Base-by-base conservation (phyloP, 2,888 invertebrate genomes). In the Pomacea canaliculata region DNA sequence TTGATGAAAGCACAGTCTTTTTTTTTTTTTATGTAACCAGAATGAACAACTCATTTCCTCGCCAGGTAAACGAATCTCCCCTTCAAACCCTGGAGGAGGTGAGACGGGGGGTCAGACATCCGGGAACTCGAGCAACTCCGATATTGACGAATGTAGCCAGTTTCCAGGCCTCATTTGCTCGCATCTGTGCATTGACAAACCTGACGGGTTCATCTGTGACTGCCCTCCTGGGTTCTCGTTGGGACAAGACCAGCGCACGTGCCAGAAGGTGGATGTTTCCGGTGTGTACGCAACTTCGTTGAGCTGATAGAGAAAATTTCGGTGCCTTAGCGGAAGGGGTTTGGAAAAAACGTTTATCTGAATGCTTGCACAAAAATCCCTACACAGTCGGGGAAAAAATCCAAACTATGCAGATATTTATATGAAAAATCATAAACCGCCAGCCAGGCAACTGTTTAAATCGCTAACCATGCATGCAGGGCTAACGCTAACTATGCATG, bases 161-260 rank as follows among this genome's bases (percentile, higher is more conserved):
- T 92, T 93, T 81, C 91, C 87, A 1, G 84, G 83, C 18, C 77
- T 84, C 70, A 80, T 90, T 37, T 91, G 91, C 78, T 86, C 87
- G 59, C 90, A 90, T 74, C 81, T 84, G n/a, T 91, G 91, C 79
- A 79, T 89, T 12, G 87, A 89, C 78, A 86, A 87, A 4, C 80
- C 85, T 0, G 87, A 86, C n/a, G 88, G 88, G 48, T 91, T 86
- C 79, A 74, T 85, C 46, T 91, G 91, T 81, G 84, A 84, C 51
- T 91, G 91, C 82, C 77, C 83, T 8, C 62, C 77, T 0, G 91
- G 91, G 1, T 89, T 84, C 78, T 81, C 81, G 2, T 83, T 90
- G n/a, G 85, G 85, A 7, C 75, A 71, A n/a, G 89, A 89, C 78
- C 82, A 85, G 10, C 79, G 85, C n/a, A 87, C 88, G 13, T 89